phyloP scores from a whole-genome alignment of 2,888 invertebrate species.

The Perizoma affinitatum region DNA sequence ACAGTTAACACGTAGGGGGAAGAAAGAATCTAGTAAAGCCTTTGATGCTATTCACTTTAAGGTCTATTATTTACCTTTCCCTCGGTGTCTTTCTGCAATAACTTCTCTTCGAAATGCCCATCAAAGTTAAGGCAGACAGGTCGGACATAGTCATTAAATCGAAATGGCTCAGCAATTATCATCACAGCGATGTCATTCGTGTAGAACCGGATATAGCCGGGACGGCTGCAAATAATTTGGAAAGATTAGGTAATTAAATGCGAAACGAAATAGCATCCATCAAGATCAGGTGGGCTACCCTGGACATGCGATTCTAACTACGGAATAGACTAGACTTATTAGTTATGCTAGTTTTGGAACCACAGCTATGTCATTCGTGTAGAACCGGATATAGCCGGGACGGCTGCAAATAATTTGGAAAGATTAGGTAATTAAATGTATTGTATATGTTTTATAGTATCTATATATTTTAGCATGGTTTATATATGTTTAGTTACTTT shows the following conservation, averaged over 20 bases:
- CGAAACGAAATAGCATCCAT: too few species aligned
- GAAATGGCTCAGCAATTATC: conserved; percentile 61
- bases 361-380: conserved; percentile 83
- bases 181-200: conserved; percentile 84
- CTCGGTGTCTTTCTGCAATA: conserved; percentile 27
- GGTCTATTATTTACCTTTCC: conserved; percentile 28
- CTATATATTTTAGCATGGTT: too few species aligned
- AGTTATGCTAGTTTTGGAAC: too few species aligned
- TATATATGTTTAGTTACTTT: too few species aligned
- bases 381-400: conserved; percentile 72
- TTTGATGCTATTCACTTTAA: too few species aligned
- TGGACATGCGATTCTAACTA: too few species aligned
- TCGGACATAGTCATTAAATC: conserved; percentile 63
- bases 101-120: conserved; percentile 24
- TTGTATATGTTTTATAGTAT: too few species aligned
- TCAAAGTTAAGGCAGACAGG: conserved; percentile 79
- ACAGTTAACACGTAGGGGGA: too few species aligned
- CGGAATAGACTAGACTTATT: too few species aligned
- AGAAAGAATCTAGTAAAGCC: too few species aligned
- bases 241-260: background rate
- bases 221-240: background rate
- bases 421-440: background rate
- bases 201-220: conserved; percentile 75
- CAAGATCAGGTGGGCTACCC: too few species aligned
- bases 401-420: background rate